Percentiles rank a stretch among this genome's conserved stretches.
Evolutionary conservation across 2,113 vertebrate species (phyloP).

Genomic region (Ctenodactylus gundi): DNA sequence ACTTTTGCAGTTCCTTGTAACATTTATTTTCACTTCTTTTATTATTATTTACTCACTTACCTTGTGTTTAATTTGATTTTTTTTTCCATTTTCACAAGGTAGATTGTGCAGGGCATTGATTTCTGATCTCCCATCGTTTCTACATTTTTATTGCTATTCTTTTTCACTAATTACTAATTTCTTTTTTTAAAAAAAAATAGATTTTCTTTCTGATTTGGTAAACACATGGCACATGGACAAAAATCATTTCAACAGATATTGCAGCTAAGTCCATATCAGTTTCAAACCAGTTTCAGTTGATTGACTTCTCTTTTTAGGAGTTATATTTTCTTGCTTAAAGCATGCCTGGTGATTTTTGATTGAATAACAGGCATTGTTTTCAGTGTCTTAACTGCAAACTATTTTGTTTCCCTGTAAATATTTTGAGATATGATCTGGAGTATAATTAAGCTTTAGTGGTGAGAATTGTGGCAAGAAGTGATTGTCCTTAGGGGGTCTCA

Average conservation of each 20-base stretch:
- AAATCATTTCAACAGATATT: neutral
- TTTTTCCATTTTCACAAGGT: neutral
- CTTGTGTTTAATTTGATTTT: neutral
- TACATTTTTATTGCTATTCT: neutral
- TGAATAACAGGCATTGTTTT: neutral
- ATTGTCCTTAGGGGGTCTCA: rapidly evolving
- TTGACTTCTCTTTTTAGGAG: neutral
- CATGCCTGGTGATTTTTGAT: neutral
- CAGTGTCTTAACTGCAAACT: neutral
- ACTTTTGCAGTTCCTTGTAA: neutral
- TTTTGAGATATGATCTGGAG: neutral
- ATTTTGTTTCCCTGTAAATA: neutral
- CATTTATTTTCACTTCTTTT: neutral
- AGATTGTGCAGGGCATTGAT: neutral
- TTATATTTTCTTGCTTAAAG: neutral
- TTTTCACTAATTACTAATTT: neutral
- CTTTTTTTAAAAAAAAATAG: neutral
- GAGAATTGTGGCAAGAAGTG: too few species aligned
- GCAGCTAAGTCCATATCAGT: neutral
- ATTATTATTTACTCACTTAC: neutral
- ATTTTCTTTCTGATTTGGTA: neutral
- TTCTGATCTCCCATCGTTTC: neutral
- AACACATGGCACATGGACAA: neutral
- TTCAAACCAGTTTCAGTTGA: neutral
- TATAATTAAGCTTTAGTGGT: too few species aligned